Evolutionary conservation across 2,113 vertebrate species (phyloP).

Genomic region (Climacteris rufus): DNA sequence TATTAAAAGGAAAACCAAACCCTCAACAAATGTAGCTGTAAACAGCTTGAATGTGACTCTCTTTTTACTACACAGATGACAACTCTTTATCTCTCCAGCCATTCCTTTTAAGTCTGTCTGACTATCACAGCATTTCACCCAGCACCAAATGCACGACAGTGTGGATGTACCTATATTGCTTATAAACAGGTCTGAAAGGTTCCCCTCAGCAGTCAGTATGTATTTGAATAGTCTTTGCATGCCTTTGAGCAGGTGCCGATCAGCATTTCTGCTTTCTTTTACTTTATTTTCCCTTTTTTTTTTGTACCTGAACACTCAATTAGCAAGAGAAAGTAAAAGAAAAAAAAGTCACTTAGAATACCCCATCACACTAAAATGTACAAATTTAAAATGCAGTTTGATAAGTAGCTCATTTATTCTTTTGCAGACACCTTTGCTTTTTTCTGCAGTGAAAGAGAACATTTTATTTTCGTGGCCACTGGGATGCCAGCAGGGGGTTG

Average conservation of each 20-base stretch:
- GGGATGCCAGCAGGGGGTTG: constrained; percentile 4
- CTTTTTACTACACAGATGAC: background rate
- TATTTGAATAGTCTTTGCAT: background rate
- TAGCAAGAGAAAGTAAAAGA: background rate
- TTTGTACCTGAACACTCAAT: constrained; percentile 18
- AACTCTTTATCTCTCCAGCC: background rate
- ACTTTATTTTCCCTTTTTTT: constrained; percentile 33
- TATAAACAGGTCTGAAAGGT: background rate
- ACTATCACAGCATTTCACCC: background rate
- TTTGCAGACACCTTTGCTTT: constrained; percentile 22
- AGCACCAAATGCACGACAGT: background rate
- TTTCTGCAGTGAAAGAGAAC: constrained; percentile 4
- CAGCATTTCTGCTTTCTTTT: constrained; percentile 54
- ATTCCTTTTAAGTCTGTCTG: background rate
- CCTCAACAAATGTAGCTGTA: background rate
- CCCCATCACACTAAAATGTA: background rate
- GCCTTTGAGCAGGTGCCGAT: background rate
- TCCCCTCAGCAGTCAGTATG: background rate
- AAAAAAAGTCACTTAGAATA: constrained; percentile 35
- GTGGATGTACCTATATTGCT: background rate
- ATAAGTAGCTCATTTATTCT: background rate
- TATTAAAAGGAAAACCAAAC: background rate
- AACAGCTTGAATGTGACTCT: background rate
- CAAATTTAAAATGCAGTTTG: constrained; percentile 38
- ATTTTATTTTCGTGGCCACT: constrained; percentile 19